Conservation (phyloP, 2,113 vertebrate species). For the Dipodomys merriami region DNA sequence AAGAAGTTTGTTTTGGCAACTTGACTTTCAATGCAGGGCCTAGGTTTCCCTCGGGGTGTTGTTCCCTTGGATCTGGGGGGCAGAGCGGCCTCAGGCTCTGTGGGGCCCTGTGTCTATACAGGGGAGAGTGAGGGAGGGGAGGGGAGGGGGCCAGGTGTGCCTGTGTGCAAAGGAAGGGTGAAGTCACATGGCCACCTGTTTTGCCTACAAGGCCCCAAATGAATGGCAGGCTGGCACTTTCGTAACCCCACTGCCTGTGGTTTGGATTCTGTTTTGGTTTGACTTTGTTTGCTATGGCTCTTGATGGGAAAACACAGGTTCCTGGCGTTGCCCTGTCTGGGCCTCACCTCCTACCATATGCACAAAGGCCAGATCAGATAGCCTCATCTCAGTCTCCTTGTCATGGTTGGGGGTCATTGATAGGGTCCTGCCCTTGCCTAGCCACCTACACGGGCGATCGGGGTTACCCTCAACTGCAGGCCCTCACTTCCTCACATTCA, state of each 20-base stretch:
- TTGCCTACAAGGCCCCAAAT: neutral
- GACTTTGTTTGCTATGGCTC: neutral
- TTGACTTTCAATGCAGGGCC: conserved; percentile 48
- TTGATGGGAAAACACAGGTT: neutral
- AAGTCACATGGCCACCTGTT: conserved; percentile 29
- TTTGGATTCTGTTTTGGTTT: neutral
- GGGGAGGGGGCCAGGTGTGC: neutral
- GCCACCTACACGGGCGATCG: accelerated
- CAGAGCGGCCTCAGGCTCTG: neutral
- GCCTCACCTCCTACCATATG: neutral
- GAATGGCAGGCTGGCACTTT: too few relatives aligned
- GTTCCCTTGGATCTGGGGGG: neutral
- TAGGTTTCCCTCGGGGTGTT: neutral
- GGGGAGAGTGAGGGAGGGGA: neutral
- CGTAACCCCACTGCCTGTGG: too few relatives aligned
- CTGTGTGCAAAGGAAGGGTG: neutral
- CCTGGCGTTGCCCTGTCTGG: neutral
- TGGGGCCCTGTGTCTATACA: accelerated
- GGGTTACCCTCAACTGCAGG: neutral
- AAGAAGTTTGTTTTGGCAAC: conserved; percentile 81
- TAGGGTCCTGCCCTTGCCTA: neutral
- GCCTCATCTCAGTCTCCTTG: neutral
- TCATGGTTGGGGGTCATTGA: accelerated
- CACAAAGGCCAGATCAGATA: accelerated
- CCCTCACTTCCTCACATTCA: neutral